Conservation (phyloP, 2,797 vertebrate species). For the Bryconaethiops microstoma region DNA sequence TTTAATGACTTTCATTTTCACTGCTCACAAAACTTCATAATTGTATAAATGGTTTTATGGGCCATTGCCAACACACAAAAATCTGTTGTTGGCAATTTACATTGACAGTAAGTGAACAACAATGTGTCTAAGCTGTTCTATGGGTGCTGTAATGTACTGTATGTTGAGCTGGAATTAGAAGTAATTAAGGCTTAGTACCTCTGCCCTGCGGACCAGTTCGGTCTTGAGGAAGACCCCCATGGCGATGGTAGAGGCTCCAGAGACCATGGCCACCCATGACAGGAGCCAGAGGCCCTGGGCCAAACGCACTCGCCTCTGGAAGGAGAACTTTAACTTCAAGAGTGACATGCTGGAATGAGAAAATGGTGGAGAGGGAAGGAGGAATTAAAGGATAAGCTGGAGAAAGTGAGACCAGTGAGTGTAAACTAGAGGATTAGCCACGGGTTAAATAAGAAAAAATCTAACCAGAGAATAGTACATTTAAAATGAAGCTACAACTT, state of each 20-base stretch:
- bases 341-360: constrained; percentile 79
- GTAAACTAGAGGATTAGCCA: neutral
- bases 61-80: too few relatives aligned
- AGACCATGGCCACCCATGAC: constrained; percentile 91
- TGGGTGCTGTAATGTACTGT: neutral
- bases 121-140: neutral
- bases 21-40: neutral
- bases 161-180: neutral
- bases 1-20: too few relatives aligned
- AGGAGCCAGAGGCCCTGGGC: constrained; percentile 97
- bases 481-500: neutral
- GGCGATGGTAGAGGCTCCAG: constrained; percentile 86
- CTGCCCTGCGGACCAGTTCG: constrained; percentile 89
- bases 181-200: constrained; percentile 69
- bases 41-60: neutral
- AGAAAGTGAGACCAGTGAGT: constrained; percentile 6
- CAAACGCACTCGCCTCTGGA: constrained; percentile 91
- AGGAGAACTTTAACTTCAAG: constrained; percentile 89
- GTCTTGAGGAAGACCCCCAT: constrained; percentile 94
- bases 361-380: constrained; percentile 28
- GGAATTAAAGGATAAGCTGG: constrained; percentile 1
- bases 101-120: neutral
- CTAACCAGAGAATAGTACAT: neutral
- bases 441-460: neutral
- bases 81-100: too few relatives aligned